Percentiles rank a stretch among this genome's conserved stretches.
These are phyloP conservation scores for Patella caerulea DNA, from an alignment of 2,888 invertebrate genomes.

Conservation along the genomic window DNA sequence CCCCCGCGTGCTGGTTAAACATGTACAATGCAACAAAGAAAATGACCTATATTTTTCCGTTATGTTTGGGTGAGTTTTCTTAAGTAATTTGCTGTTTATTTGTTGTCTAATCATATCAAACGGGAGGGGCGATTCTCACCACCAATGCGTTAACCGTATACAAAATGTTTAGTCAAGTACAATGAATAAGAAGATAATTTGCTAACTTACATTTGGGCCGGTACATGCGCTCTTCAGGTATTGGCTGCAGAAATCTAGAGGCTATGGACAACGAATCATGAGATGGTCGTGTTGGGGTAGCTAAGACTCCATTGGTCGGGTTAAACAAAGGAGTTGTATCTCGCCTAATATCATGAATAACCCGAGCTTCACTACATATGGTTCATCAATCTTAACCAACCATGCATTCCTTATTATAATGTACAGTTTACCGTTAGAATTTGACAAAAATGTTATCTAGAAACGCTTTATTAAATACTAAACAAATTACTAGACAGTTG, in stretches of 20 bases:
- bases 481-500: too few relatives aligned
- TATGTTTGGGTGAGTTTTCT: constrained; percentile 14
- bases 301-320: constrained; percentile 35
- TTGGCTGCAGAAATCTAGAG: constrained; percentile 83
- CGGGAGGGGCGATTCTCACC: constrained; percentile 15
- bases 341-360: constrained; percentile 12
- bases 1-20: too few relatives aligned
- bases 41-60: constrained; percentile 26
- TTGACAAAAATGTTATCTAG: too few relatives aligned
- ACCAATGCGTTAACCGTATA: constrained; percentile 21
- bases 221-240: constrained; percentile 79
- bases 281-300: constrained; percentile 32
- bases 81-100: constrained; percentile 14
- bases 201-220: constrained; percentile 82
- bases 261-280: constrained; percentile 84
- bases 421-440: too few relatives aligned
- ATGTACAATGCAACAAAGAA: constrained; percentile 15
- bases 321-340: constrained; percentile 12
- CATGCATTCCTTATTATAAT: too few relatives aligned
- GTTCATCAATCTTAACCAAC: too few relatives aligned
- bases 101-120: constrained; percentile 1
- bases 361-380: background rate
- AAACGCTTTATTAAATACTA: too few relatives aligned
- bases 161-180: constrained; percentile 28
- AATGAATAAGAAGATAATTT: constrained; percentile 76